Base-by-base conservation (phyloP, 2,797 vertebrate genomes). In the Onychomys torridus region DNA sequence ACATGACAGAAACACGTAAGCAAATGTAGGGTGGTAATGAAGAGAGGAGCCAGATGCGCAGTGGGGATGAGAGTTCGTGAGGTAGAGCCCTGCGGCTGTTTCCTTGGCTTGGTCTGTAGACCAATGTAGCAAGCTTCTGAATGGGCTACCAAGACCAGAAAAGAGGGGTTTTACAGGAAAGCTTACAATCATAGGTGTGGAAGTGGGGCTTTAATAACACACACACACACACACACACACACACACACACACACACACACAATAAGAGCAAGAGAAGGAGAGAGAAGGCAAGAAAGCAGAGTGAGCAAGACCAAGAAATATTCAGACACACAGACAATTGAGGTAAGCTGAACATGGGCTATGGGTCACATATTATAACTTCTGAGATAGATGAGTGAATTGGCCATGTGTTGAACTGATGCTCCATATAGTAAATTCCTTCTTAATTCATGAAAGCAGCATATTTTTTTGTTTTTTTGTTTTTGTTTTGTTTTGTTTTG, bases 41-140 rank as follows among this genome's bases (percentile, higher is more conserved):
- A 21, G 27, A 9, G 29, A 49, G 59, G 9, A 61, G 37, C 13
- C 79, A 69, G 52, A 67, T 67, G n/a, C 27, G 34, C 8, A 55
- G 34, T 19, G 40, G 37, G 34, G 25, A 61, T 27, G 57, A 32
- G 63, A n/a, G 5, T 27, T 10, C 3, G 32, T 59, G 27, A 32
- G 57, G 4, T 6, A 7, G 40, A 9, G 0, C 32, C 9, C 0
- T 37, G 46, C 16, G 0, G 21, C 43, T 37, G 32, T 34, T 65
- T 34, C 61, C 61, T 34, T 37, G 19, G 32, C 37, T 21, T 27
- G 59, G 52, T 32, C 55, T 32, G 61, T 34, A 90, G 32, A 63
- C 4, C 29, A 3, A 0, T 10, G n/a, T 5, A 27, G 27, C 34
- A 16, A 27, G 29, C 14, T 52, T 67, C 40, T 9, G 2, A 21